phyloP scores from a whole-genome alignment of 2,113 vertebrate species.

The Lamprotornis superbus region DNA sequence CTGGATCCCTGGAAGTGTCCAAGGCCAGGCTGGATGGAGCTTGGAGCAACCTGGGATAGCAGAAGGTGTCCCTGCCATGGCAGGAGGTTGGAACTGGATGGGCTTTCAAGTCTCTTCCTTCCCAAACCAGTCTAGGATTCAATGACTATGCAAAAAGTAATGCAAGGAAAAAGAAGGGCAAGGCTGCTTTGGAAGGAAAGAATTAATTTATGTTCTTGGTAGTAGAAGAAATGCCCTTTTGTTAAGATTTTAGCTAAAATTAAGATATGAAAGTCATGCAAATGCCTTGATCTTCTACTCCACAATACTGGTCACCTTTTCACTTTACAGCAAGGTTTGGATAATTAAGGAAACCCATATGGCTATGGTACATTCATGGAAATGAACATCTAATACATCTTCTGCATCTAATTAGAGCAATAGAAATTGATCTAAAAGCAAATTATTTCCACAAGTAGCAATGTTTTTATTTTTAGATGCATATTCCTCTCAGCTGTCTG shows the following conservation, averaged over 20 bases:
- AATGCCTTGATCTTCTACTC: not conserved
- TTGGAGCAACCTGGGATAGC: not conserved
- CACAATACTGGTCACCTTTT: not conserved
- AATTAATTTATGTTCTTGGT: not conserved
- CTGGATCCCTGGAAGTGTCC: not conserved
- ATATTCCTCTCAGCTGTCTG: not conserved
- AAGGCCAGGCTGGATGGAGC: fast-evolving
- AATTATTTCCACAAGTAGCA: not conserved
- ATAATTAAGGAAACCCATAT: not conserved
- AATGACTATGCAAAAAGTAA: not conserved
- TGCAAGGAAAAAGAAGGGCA: not conserved
- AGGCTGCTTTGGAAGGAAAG: not conserved
- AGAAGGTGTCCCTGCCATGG: not conserved
- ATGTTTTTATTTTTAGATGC: not conserved
- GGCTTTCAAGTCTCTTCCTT: not conserved
- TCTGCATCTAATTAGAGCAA: not conserved
- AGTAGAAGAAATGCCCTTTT: not conserved
- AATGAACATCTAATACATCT: no score
- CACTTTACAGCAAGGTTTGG: not conserved
- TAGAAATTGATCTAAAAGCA: not conserved
- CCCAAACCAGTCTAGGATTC: fast-evolving
- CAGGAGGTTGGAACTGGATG: fast-evolving
- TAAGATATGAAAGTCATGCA: not conserved
- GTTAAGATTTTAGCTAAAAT: not conserved
- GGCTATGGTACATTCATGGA: not conserved